Conservation (phyloP, 2,888 invertebrate genomes). For the Malacosoma neustria region DNA sequence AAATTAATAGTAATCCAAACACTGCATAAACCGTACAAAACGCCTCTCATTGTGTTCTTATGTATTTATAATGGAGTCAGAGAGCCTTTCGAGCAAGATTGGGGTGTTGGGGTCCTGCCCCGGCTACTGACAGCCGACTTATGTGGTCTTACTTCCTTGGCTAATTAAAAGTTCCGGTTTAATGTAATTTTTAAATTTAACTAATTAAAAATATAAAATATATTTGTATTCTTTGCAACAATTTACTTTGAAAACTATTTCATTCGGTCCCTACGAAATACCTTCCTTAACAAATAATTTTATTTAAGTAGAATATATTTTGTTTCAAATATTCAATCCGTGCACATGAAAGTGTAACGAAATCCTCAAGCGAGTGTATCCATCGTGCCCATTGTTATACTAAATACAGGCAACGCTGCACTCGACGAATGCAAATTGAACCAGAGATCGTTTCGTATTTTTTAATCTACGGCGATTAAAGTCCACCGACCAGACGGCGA, state of each 20-base stretch:
- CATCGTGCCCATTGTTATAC: slow-evolving; percentile 29
- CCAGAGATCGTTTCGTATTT: slow-evolving; percentile 25
- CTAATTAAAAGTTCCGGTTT: no score
- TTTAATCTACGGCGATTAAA: slow-evolving; percentile 33
- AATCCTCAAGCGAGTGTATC: slow-evolving; percentile 14
- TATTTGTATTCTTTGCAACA: no score
- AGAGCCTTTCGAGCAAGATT: no score
- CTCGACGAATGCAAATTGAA: slow-evolving; percentile 38
- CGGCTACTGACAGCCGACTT: slow-evolving; percentile 19
- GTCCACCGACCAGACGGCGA: slow-evolving; percentile 20
- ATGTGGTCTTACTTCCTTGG: slow-evolving; percentile 15
- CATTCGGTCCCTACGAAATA: no score
- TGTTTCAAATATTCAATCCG: no score
- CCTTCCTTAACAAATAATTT: no score
- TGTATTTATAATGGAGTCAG: background rate
- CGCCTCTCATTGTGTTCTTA: background rate
- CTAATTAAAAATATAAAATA: no score
- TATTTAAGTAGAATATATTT: no score
- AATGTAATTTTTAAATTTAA: no score
- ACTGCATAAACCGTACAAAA: background rate
- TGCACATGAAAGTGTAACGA: background rate
- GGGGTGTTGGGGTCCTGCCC: background rate
- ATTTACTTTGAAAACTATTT: no score
- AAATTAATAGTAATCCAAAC: background rate
- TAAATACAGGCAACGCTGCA: slow-evolving; percentile 22